Conservation (phyloP, 2,113 vertebrate genomes). For the Ranitomeya imitator region DNA sequence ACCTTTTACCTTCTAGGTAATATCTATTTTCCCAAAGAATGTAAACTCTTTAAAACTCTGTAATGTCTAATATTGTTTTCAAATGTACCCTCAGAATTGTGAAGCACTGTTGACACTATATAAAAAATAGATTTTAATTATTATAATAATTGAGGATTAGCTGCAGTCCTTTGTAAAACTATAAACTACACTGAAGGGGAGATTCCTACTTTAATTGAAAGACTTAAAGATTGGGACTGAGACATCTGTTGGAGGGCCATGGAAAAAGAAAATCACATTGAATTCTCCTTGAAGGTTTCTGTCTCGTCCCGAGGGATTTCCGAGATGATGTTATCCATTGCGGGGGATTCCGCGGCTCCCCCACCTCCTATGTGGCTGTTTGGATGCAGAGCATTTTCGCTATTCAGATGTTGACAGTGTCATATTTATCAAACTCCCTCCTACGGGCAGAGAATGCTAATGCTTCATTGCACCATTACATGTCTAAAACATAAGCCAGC, state of each 20-base stretch:
- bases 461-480: constrained; percentile 14
- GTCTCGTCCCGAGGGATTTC: constrained; percentile 12
- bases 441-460: constrained; percentile 48
- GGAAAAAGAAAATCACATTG: constrained; percentile 7
- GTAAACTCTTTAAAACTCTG: too few relatives aligned
- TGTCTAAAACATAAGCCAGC: not conserved
- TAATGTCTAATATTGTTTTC: too few relatives aligned
- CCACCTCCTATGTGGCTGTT: not conserved
- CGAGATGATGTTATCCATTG: not conserved
- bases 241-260: not conserved
- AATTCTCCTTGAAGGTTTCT: constrained; percentile 27
- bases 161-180: not conserved
- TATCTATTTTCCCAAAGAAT: too few relatives aligned
- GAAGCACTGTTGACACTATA: too few relatives aligned
- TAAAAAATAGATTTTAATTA: too few relatives aligned
- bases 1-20: too few relatives aligned
- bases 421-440: not conserved
- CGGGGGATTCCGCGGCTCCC: not conserved
- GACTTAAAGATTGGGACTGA: not conserved
- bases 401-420: constrained; percentile 44
- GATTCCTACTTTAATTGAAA: not conserved
- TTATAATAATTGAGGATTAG: too few relatives aligned
- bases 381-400: constrained; percentile 21
- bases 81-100: too few relatives aligned
- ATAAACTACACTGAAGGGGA: not conserved